Conservation (phyloP, 2,797 vertebrate genomes). For the Semotilus atromaculatus region DNA sequence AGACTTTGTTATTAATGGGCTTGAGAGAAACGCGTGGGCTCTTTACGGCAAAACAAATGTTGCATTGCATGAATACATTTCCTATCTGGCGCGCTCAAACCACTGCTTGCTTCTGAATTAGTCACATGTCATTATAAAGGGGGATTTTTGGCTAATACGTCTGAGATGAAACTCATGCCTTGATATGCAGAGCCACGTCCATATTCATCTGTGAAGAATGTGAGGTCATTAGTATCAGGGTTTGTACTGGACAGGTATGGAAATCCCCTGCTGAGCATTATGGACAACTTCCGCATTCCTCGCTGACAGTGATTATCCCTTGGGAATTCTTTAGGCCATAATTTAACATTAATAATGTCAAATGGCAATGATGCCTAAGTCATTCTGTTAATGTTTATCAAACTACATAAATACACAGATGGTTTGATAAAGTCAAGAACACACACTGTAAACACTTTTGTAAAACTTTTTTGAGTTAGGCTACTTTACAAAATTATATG, state of each 20-base stretch:
- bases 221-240: constrained; percentile 14
- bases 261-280: constrained; percentile 24
- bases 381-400: background rate
- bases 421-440: background rate
- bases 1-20: background rate
- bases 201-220: background rate
- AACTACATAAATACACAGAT: background rate
- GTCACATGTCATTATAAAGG: background rate
- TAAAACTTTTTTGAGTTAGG: background rate
- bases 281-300: constrained; percentile 22
- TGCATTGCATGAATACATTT: background rate
- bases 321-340: background rate
- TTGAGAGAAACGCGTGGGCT: background rate
- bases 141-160: background rate
- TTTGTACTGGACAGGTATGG: background rate
- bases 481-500: background rate
- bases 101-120: background rate
- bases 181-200: background rate
- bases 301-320: background rate
- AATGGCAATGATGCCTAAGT: background rate
- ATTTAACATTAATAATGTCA: background rate
- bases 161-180: constrained; percentile 1
- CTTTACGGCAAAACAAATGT: background rate
- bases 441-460: background rate
- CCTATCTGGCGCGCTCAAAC: background rate